Evolutionary conservation across 2,113 vertebrate genomes (phyloP).

Genomic region (Chloropsis cyanopogon): DNA sequence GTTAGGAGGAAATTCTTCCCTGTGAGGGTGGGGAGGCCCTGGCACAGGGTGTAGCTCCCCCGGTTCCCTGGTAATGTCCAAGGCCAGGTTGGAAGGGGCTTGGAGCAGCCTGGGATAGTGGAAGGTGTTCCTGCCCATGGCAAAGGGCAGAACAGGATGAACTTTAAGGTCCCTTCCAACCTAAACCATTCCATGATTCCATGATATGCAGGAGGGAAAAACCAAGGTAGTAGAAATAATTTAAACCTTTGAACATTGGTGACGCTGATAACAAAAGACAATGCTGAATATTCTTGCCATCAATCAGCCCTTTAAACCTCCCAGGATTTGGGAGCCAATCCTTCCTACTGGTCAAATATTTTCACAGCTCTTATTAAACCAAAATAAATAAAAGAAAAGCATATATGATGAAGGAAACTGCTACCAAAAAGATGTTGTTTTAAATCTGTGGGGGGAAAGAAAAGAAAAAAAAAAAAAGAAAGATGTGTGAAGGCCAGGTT

Average conservation of each 20-base stretch:
- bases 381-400: neutral
- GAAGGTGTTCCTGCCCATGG: neutral
- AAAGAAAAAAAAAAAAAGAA: neutral
- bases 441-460: fast-evolving
- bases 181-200: neutral
- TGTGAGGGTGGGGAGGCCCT: neutral
- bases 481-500: neutral
- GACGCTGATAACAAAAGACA: neutral
- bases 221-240: neutral
- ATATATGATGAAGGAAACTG: neutral
- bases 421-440: neutral
- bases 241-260: neutral
- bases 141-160: fast-evolving
- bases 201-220: neutral
- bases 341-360: slow-evolving; percentile 26
- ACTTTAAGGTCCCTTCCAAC: neutral
- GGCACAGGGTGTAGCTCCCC: neutral
- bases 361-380: neutral
- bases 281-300: neutral
- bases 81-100: neutral
- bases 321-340: neutral
- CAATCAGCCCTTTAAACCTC: neutral
- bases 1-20: neutral
- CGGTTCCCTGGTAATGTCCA: neutral
- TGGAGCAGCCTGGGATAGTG: fast-evolving